phyloP scores from a whole-genome alignment of 64 coral and sea anemone genomes.

The Trachythela sp. region DNA sequence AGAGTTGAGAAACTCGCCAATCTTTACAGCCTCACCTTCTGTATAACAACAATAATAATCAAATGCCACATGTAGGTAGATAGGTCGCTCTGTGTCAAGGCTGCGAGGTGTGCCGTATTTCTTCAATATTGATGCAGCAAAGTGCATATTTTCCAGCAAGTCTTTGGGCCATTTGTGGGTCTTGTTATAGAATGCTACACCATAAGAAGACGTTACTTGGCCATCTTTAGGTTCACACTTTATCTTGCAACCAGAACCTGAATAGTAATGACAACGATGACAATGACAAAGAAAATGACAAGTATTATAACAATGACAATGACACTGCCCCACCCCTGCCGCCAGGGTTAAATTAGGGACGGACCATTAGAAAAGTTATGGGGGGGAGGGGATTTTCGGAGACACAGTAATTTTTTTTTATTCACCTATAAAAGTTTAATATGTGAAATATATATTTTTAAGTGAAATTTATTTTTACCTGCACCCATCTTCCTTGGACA shows the following conservation, averaged over 20 bases:
- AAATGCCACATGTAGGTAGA: conserved; percentile 45
- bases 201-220: not conserved
- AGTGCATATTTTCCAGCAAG: conserved; percentile 45
- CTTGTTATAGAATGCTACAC: not conserved
- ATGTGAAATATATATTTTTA: no score
- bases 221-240: conserved; percentile 28
- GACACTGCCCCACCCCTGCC: no score
- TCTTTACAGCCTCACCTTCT: conserved; percentile 40
- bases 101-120: conserved; percentile 24
- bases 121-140: conserved; percentile 54
- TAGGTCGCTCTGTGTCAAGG: conserved; percentile 27
- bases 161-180: conserved; percentile 36
- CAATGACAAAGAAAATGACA: no score
- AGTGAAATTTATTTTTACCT: no score
- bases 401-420: no score
- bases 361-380: no score
- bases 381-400: no score
- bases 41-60: conserved; percentile 67
- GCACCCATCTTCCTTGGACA: no score
- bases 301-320: no score
- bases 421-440: no score
- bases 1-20: conserved; percentile 41
- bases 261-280: not conserved
- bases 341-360: no score
- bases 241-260: conserved; percentile 45